These are phyloP conservation scores for Graptemys geographica DNA, from an alignment of 2,797 vertebrate species.

Conservation along the genomic window DNA sequence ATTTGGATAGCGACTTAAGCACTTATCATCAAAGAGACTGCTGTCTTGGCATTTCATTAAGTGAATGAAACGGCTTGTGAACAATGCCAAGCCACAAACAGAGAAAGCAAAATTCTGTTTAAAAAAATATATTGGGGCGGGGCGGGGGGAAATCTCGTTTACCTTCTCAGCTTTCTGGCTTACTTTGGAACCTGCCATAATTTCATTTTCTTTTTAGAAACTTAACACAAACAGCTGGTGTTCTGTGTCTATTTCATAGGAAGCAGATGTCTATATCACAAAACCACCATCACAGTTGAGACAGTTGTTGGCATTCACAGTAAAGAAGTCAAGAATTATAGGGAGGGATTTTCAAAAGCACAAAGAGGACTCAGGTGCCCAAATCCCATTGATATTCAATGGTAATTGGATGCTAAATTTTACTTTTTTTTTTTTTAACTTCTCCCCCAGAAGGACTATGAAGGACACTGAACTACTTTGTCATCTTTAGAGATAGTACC, in stretches of 20 bases:
- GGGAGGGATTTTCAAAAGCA: not conserved
- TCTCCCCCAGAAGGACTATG: not conserved
- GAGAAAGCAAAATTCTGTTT: not conserved
- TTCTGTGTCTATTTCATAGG: not conserved
- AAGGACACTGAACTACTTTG: not conserved
- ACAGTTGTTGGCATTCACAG: not conserved
- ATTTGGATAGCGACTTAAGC: not conserved
- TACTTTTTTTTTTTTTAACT: not conserved
- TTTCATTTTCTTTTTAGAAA: not conserved
- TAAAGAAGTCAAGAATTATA: not conserved
- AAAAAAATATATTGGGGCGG: too few relatives aligned
- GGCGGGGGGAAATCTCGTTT: not conserved
- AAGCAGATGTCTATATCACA: not conserved
- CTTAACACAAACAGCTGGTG: not conserved
- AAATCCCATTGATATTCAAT: not conserved
- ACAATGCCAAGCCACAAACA: not conserved
- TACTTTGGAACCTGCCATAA: not conserved
- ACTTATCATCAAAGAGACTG: not conserved
- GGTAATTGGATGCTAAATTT: not conserved
- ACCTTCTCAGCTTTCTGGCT: not conserved
- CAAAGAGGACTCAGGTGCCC: not conserved
- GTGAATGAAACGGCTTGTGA: not conserved
- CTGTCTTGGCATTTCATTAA: not conserved
- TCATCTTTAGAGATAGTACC: not conserved
- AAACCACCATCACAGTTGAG: not conserved